phyloP scores from a whole-genome alignment of 2,888 invertebrate species.

The Cantharis lateralis region DNA sequence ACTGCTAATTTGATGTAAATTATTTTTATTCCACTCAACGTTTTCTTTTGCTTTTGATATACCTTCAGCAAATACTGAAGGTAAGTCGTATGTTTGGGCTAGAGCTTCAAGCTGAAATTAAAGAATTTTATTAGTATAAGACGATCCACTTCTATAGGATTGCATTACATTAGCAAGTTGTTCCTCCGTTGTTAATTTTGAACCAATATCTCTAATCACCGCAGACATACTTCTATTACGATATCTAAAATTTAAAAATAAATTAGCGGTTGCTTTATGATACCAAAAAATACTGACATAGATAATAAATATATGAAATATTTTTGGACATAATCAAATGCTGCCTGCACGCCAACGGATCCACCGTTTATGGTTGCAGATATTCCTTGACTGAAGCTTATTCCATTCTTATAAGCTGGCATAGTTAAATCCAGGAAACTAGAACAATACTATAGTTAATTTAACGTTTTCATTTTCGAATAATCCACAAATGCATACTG shows the following conservation, averaged over 20 bases:
- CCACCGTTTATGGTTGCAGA: slow-evolving; percentile 12
- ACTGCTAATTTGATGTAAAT: background rate
- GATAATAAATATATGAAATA: slow-evolving; percentile 1
- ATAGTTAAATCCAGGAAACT: background rate
- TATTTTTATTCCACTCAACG: background rate
- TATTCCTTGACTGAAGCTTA: background rate
- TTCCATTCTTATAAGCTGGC: too few relatives aligned
- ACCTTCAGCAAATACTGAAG: background rate
- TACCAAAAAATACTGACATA: background rate
- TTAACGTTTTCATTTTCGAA: background rate
- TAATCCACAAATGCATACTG: background rate
- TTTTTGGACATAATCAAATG: slow-evolving; percentile 11
- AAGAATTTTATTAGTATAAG: too few relatives aligned
- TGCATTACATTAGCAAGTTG: slow-evolving; percentile 19
- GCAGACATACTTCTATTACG: background rate
- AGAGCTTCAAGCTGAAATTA: background rate
- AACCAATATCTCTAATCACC: slow-evolving; percentile 15
- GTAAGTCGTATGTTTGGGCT: background rate
- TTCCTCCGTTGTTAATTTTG: slow-evolving; percentile 19
- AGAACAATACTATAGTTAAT: background rate
- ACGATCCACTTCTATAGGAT: background rate
- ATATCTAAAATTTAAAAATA: slow-evolving; percentile 2
- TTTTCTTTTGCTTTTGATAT: slow-evolving; percentile 6
- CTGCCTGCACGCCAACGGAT: slow-evolving; percentile 2
- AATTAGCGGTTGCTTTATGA: background rate